These are phyloP conservation scores for Apistogramma diplotaenia DNA, from an alignment of 2,113 vertebrate species.

Conservation along the genomic window DNA sequence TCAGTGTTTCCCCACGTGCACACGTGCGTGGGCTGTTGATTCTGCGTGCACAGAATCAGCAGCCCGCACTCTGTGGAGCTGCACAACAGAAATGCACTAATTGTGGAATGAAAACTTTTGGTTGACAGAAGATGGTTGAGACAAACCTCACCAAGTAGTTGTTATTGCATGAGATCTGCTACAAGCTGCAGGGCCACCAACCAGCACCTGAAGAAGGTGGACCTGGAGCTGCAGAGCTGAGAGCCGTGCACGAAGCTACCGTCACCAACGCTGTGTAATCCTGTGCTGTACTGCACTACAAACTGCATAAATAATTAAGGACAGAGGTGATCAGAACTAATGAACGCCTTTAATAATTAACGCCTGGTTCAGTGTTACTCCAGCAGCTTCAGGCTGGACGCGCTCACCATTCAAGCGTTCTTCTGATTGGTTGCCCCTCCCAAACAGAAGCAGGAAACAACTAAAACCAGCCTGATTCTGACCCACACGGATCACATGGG, in stretches of 20 bases:
- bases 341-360: background rate
- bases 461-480: background rate
- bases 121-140: no score
- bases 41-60: background rate
- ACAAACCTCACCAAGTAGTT: background rate
- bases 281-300: background rate
- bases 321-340: background rate
- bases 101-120: background rate
- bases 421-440: background rate
- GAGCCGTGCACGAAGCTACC: background rate
- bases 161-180: background rate
- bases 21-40: background rate
- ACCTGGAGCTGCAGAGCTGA: background rate
- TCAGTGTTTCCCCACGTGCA: background rate
- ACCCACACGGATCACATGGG: fast-evolving
- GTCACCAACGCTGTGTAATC: background rate
- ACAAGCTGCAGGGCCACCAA: background rate
- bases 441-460: background rate
- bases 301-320: background rate
- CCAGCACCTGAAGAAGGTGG: background rate
- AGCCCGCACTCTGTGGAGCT: background rate
- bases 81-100: background rate
- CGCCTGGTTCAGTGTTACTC: background rate
- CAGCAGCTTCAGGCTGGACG: background rate
- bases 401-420: background rate